These are phyloP conservation scores for Palloptera scutellata DNA, from an alignment of 2,888 invertebrate species.

Conservation along the genomic window DNA sequence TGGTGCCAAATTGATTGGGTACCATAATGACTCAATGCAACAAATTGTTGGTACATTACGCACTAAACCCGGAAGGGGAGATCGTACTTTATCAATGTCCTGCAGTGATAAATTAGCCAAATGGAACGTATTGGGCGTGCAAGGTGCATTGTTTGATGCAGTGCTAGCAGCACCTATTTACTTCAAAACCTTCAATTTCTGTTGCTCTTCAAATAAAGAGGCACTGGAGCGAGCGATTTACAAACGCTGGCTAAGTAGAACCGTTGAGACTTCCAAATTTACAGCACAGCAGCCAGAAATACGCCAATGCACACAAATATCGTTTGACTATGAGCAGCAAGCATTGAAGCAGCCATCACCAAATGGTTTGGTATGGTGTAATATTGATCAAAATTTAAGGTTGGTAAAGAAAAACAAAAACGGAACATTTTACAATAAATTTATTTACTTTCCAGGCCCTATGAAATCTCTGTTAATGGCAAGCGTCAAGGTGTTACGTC, in stretches of 20 bases:
- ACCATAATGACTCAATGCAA: slow-evolving; percentile 68
- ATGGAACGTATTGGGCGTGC: slow-evolving; percentile 87
- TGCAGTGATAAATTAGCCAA: slow-evolving; percentile 94
- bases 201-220: slow-evolving; percentile 71
- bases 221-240: slow-evolving; percentile 69
- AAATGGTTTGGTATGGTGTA: slow-evolving; percentile 71
- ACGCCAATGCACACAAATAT: slow-evolving; percentile 33
- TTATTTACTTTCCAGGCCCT: slow-evolving; percentile 66
- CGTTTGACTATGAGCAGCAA: slow-evolving; percentile 64
- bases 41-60: slow-evolving; percentile 78
- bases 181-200: slow-evolving; percentile 76
- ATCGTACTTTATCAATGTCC: slow-evolving; percentile 86
- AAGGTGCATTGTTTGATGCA: slow-evolving; percentile 80
- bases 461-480: slow-evolving; percentile 81
- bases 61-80: slow-evolving; percentile 91
- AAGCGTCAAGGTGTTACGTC: slow-evolving; percentile 81
- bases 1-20: slow-evolving; percentile 82
- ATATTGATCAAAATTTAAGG: slow-evolving; percentile 62
- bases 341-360: slow-evolving; percentile 66
- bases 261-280: slow-evolving; percentile 40
- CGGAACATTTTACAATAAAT: slow-evolving; percentile 5
- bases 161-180: slow-evolving; percentile 74
- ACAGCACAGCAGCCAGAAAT: slow-evolving; percentile 50
- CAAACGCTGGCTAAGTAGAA: slow-evolving; percentile 56
- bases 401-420: slow-evolving; percentile 30